Conservation (phyloP, 1,140 invertebrate genomes). For the Saccostrea echinata region DNA sequence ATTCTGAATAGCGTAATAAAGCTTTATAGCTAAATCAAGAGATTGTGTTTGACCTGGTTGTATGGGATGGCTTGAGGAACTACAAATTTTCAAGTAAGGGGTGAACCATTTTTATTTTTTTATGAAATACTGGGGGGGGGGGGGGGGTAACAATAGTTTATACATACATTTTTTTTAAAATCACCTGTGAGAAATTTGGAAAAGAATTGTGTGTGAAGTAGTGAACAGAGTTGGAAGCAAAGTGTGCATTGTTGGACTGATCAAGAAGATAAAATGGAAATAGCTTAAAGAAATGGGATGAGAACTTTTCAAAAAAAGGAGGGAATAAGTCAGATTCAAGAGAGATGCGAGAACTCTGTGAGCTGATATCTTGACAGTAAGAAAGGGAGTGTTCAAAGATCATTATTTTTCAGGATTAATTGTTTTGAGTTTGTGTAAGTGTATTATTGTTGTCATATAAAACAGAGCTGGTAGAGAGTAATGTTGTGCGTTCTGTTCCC, state of each 20-base stretch:
- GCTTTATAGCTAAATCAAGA: too few species aligned
- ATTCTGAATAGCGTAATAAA: too few species aligned
- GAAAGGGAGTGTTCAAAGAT: neutral
- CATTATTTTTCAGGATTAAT: neutral
- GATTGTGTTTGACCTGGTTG: too few species aligned
- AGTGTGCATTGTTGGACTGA: neutral
- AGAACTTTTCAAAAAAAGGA: constrained; percentile 25
- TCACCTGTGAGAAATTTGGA: neutral
- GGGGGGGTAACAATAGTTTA: neutral
- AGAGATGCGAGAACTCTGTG: constrained; percentile 15
- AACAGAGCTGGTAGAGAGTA: neutral
- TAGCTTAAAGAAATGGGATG: neutral
- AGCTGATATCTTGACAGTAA: neutral
- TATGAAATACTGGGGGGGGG: neutral
- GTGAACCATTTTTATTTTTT: too few species aligned
- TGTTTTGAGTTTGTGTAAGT: constrained; percentile 15
- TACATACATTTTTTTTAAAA: neutral
- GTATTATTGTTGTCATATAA: constrained; percentile 1
- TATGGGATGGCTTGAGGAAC: too few species aligned
- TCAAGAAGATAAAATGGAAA: neutral
- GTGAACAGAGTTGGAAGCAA: neutral
- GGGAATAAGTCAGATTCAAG: neutral
- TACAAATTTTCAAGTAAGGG: neutral
- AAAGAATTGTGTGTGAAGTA: constrained; percentile 2
- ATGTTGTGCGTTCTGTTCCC: neutral